Evolutionary conservation across 2,888 invertebrate species (phyloP).

Genomic region (Prosapia bicincta): DNA sequence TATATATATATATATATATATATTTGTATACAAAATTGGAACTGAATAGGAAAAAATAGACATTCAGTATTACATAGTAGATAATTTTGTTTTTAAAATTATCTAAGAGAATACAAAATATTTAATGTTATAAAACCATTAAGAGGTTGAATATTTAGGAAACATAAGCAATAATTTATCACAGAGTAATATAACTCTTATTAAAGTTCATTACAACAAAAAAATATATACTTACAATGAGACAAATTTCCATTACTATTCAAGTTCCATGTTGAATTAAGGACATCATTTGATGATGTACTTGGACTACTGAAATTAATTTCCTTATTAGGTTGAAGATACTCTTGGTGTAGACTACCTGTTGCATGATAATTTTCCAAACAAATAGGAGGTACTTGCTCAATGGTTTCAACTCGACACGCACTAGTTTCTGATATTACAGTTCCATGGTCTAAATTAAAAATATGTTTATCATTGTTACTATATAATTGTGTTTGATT

Average conservation of each 20-base stretch:
- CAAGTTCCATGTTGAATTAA: background rate
- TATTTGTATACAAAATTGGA: no score
- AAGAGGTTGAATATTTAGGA: no score
- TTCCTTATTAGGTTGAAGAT: background rate
- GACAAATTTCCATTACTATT: background rate
- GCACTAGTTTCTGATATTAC: constrained; percentile 22
- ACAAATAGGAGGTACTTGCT: background rate
- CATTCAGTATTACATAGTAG: no score
- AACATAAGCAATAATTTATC: no score
- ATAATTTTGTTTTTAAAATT: no score
- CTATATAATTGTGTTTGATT: background rate
- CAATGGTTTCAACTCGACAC: constrained; percentile 18
- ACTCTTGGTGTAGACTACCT: background rate
- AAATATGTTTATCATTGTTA: constrained; percentile 9
- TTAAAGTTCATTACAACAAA: no score
- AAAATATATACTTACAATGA: background rate
- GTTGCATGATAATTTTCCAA: background rate
- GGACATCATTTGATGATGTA: background rate
- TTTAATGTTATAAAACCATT: no score
- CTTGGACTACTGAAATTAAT: background rate
- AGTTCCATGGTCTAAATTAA: constrained; percentile 20
- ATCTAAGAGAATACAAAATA: no score
- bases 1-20: no score
- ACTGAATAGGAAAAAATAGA: no score
- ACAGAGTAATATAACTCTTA: no score